Conservation (phyloP, 2,888 invertebrate species). For the Cordilura impudica region DNA sequence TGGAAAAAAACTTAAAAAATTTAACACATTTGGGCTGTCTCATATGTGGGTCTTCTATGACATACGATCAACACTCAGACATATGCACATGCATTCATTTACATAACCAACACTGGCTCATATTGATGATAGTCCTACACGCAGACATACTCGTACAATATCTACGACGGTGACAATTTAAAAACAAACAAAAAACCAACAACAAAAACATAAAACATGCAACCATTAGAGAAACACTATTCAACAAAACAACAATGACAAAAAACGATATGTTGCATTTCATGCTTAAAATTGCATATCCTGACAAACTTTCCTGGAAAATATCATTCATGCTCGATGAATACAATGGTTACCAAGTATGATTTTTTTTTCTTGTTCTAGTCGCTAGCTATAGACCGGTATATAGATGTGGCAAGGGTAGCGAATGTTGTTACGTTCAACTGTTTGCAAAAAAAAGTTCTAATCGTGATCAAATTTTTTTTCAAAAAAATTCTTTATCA, state of each 20-base stretch:
- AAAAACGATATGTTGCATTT: conserved; percentile 5
- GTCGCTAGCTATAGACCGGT: neutral
- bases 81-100: conserved; percentile 2
- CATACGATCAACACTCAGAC: conserved; percentile 27
- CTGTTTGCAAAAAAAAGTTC: conserved; percentile 13
- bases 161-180: conserved; percentile 25
- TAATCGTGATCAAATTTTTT: conserved; percentile 18
- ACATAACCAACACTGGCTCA: conserved; percentile 4
- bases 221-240: conserved; percentile 40
- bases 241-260: conserved; percentile 13
- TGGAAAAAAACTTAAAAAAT: conserved; percentile 40
- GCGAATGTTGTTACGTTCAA: neutral
- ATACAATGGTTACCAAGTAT: conserved; percentile 9
- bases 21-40: conserved; percentile 53
- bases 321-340: neutral
- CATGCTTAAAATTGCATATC: conserved; percentile 29
- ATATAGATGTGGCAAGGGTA: neutral
- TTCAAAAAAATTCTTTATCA: neutral
- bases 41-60: conserved; percentile 52
- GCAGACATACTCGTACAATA: neutral
- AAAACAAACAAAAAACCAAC: conserved; percentile 37
- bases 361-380: neutral
- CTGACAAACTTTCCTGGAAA: conserved; percentile 38
- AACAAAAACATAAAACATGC: too few species aligned
- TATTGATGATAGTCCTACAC: neutral